phyloP scores from a whole-genome alignment of 2,113 vertebrate genomes.

The Geococcyx californianus region DNA sequence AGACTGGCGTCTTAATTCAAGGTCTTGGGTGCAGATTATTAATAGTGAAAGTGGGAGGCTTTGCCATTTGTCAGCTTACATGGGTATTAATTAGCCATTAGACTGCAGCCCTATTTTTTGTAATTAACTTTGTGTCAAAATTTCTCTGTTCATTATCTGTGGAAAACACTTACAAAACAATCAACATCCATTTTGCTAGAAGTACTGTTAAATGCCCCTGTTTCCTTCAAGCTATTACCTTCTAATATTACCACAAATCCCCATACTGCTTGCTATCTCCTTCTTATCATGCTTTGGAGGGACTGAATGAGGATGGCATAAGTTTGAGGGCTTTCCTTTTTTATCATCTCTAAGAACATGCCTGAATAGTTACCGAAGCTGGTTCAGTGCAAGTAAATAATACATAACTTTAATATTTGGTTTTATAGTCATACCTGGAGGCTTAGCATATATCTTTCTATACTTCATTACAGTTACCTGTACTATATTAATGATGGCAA shows the following conservation, averaged over 20 bases:
- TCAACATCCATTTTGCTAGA: background rate
- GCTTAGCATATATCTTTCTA: background rate
- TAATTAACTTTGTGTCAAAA: conserved; percentile 63
- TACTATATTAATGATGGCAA: background rate
- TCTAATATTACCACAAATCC: background rate
- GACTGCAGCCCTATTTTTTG: conserved; percentile 1
- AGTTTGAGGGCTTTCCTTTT: background rate
- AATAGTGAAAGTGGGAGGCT: conserved; percentile 24
- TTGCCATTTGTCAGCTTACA: conserved; percentile 28
- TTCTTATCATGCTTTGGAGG: background rate
- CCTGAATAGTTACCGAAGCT: background rate
- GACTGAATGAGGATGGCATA: background rate
- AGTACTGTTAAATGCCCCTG: background rate
- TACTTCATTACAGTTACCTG: background rate
- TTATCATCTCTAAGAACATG: accelerated
- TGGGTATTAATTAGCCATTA: conserved; percentile 36
- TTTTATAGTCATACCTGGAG: background rate
- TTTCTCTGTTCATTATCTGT: conserved; percentile 40
- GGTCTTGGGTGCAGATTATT: conserved; percentile 6
- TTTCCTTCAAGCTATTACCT: background rate
- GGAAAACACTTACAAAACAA: conserved; percentile 33
- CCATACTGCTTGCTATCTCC: background rate
- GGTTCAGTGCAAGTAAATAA: background rate
- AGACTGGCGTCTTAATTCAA: conserved; percentile 6
- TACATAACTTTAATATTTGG: background rate